Evolutionary conservation across 2,888 invertebrate genomes (phyloP).

Genomic region (Drosophila paranaensis): DNA sequence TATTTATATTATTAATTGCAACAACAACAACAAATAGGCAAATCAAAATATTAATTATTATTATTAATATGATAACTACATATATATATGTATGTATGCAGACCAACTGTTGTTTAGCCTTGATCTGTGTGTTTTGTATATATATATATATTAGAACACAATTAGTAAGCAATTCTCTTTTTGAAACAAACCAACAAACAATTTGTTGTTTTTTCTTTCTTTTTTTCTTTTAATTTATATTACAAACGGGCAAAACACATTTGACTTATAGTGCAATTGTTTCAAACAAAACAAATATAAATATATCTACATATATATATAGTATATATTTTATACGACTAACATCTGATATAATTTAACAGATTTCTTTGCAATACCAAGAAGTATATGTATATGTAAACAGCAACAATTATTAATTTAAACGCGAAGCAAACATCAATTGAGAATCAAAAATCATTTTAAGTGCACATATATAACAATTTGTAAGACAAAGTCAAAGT

Average conservation of each 20-base stretch:
- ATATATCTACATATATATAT: slow-evolving; percentile 9
- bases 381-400: slow-evolving; percentile 59
- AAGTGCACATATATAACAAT: slow-evolving; percentile 66
- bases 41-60: slow-evolving; percentile 66
- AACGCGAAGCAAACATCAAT: slow-evolving; percentile 47
- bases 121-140: slow-evolving; percentile 77
- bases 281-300: slow-evolving; percentile 66
- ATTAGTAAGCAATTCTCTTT: slow-evolving; percentile 52
- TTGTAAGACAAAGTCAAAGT: slow-evolving; percentile 52
- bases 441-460: slow-evolving; percentile 76
- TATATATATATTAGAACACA: slow-evolving; percentile 70
- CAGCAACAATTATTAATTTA: slow-evolving; percentile 48
- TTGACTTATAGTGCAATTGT: slow-evolving; percentile 81
- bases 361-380: slow-evolving; percentile 74
- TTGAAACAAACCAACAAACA: slow-evolving; percentile 30
- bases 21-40: slow-evolving; percentile 47
- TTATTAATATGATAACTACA: background rate
- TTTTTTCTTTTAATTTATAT: slow-evolving; percentile 42
- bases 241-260: slow-evolving; percentile 71
- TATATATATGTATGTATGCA: slow-evolving; percentile 36
- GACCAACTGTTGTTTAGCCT: slow-evolving; percentile 70
- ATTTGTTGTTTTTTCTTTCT: slow-evolving; percentile 12
- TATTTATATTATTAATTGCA: slow-evolving; percentile 66
- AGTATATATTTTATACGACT: slow-evolving; percentile 42
- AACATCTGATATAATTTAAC: slow-evolving; percentile 57